Conservation (phyloP, 2,888 invertebrate genomes). For the Galeopsomyia nigrocyanea region DNA sequence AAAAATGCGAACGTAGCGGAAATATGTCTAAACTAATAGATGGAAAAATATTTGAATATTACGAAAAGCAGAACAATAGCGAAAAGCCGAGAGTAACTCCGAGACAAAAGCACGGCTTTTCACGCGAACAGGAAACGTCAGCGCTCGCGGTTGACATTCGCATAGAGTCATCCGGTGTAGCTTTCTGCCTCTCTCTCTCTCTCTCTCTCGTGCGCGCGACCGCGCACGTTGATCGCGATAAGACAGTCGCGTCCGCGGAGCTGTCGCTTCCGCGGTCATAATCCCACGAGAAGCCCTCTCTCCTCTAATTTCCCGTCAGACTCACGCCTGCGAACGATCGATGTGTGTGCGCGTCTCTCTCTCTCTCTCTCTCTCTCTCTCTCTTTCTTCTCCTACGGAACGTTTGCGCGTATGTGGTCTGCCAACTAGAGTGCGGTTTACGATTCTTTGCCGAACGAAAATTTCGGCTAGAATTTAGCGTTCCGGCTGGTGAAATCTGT, state of each 20-base stretch:
- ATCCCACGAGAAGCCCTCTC: background rate
- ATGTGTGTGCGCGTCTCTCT: background rate
- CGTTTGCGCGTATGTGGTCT: no score
- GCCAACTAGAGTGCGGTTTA: no score
- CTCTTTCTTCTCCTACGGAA: background rate
- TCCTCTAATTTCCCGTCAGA: constrained; percentile 38
- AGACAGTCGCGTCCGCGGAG: constrained; percentile 5
- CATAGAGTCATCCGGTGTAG: no score
- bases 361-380: background rate
- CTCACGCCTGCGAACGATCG: constrained; percentile 5
- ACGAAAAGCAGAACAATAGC: constrained; percentile 23
- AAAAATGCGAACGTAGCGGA: background rate
- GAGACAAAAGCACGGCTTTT: constrained; percentile 9
- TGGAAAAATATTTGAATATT: no score
- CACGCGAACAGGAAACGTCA: background rate
- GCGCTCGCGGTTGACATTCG: background rate
- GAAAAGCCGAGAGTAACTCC: constrained; percentile 12
- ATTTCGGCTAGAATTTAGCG: no score
- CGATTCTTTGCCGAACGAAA: no score
- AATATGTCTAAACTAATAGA: no score
- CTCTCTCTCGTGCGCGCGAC: background rate
- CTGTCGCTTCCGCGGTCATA: constrained; percentile 33
- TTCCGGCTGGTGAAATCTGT: no score
- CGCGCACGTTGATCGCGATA: constrained; percentile 26
- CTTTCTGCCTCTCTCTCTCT: no score